Evolutionary conservation across 1,140 invertebrate species (phyloP), one percentile per base, ranked within the genome.

Genomic region (Drosophila mayri): DNA sequence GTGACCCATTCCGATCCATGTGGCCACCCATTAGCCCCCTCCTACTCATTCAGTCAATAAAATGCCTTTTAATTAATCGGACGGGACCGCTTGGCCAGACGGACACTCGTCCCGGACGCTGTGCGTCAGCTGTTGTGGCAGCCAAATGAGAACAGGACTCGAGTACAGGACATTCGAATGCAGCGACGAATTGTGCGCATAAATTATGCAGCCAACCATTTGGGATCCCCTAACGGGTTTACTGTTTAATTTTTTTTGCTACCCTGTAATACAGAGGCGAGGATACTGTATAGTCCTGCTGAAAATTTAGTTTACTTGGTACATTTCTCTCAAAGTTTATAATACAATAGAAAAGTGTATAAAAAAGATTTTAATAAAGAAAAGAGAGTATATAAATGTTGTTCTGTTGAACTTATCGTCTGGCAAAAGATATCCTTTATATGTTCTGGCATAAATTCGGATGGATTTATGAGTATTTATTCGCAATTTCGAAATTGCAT

Each of bases 191-290:
- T 85, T 82, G 74, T 76, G 80, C 50, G 82, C 83, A 91, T 91
- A 88, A 91, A 91, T 91, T 91, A 91, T 91, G 84, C 76, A 91
- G 50, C 61, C 74, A 79, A 60, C 81, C 87, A 77, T 81, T 87
- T 81, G 60, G 78, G 76, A 57, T 18, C 14, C 16, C 66, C 66
- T 58, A 62, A 67, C 52, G 61, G 28, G 12, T 49, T 49, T 47
- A 20, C 28, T 30, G 14, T 60, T 60, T 30, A 3, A 32, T 18
- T 49, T 60, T 60, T 58, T 47, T 47, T 47, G 49, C 1, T 55
- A 30, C 35, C 25, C 12, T 55, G 25, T 40, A 63, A 16, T 14
- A 10, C 18, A 9, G 4, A 9, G 12, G 49, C 7, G 7, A 9
- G 49, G 28, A 20, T 35, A 20, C 6, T 20, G 1, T 7, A 0